Base-by-base conservation (phyloP, 1,140 invertebrate species). In the Protaetia brevitarsis region DNA sequence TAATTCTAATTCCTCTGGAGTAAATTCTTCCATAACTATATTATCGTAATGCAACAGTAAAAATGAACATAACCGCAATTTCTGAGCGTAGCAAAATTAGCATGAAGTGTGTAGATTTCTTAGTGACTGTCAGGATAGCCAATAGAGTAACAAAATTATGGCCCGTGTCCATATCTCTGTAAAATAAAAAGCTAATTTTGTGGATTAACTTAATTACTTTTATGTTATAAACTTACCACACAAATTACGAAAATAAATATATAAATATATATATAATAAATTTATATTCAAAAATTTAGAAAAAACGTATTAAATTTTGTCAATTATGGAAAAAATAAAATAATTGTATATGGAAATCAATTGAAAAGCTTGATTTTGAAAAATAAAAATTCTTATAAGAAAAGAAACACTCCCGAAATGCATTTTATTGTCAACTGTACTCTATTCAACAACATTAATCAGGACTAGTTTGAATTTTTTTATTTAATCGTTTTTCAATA, bases 1-100 rank as follows among this genome's bases (percentile, higher is more conserved):
- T 67, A 89, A 71, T 30, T 71, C 64, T 60, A 84, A 81, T 76
- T 88, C 83, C 68, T 85, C 83, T 60, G 29, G 11, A 21, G 60
- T 62, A 26, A 62, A 62, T 11, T 62, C 13, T 59, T 28, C 57
- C 6, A 11, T 7, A 26, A 59, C 30, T 0, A 6, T 28, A 34
- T 51, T 1, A 16, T 2, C 21, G 8, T 34, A n/a, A 34, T 34
- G 4, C 13, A 34, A 1, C 13, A 34, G 13, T 1, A 1, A 34
- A 34, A 2, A 8, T 34, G 13, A 34, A 34, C 4, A 34, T 34
- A 34, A 34, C 31, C 31, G 1, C 31, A 34, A 34, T 1, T 34
- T n/a, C n/a, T n/a, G n/a, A n/a, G n/a, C n/a, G n/a, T n/a, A n/a
- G n/a, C n/a, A n/a, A n/a, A n/a, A n/a, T n/a, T n/a, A n/a, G n/a